Evolutionary conservation across 2,888 invertebrate genomes (phyloP), one percentile per base, ranked within the genome.

Genomic region (Agrotis exclamationis): DNA sequence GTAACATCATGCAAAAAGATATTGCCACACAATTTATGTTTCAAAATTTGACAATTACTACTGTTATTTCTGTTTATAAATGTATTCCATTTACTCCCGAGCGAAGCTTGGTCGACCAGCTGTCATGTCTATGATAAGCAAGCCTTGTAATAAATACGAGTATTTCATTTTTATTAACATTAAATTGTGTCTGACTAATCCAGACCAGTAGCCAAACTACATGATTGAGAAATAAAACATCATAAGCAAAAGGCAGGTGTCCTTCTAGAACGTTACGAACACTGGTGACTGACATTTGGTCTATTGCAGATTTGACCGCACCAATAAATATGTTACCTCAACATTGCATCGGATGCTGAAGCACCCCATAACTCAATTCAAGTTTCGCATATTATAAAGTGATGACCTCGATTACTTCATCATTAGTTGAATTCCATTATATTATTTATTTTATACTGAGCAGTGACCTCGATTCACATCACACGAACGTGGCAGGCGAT

Each of bases 401-500:
- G 24, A 16, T 24, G 79, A 60, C 74, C 73, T 67, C 79, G 50
- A 11, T 28, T 18, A 11, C 50, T 51, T 56, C 47, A 47, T 63
- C 63, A 65, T 11, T 5, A 20, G 6, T 22, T 39, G 3, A 18
- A 53, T 51, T 24, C 14, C 45, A 50, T 71, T 57, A 69, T 50
- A 50, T 71, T 57, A 70, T 57, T 14, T 44, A 69, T 24, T 59
- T 45, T 18, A 24, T 50, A 24, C 28, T 33, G 24, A 14, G 14
- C 50, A 14, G 22, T 45, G 45, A n/a, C 62, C 74, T 75, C 47
- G n/a, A 51, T 53, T 20, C 13, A 62, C 28, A 58, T 20, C n/a
- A 53, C 9, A n/a, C 47, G 13, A 44, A 24, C 33, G 51, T 45
- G 18, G 58, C 51, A 33, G 14, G 18, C 44, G 39, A 44, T 53